These are phyloP conservation scores for Melipona quadrifasciata DNA, from an alignment of 1,140 invertebrate species.

Conservation along the genomic window DNA sequence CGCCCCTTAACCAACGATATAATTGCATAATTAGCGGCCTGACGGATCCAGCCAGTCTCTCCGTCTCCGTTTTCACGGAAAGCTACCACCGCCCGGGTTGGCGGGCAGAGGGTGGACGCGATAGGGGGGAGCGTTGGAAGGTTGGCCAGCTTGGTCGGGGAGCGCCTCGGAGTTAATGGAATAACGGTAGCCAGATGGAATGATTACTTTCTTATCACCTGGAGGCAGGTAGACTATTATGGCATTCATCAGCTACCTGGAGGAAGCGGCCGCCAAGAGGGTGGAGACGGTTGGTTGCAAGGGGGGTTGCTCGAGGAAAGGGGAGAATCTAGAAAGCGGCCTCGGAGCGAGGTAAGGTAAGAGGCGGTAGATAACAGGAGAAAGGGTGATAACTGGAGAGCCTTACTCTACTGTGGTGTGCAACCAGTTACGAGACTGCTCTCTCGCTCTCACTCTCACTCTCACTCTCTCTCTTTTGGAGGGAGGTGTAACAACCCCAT, in stretches of 20 bases:
- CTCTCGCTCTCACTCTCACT: background rate
- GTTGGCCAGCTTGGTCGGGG: no score
- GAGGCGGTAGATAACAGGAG: slow-evolving; percentile 52
- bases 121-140: no score
- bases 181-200: slow-evolving; percentile 69
- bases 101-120: no score
- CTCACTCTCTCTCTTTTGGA: background rate
- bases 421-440: slow-evolving; percentile 55
- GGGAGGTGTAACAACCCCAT: slow-evolving; percentile 71
- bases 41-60: slow-evolving; percentile 11
- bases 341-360: slow-evolving; percentile 19
- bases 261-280: background rate
- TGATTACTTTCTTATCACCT: slow-evolving; percentile 74
- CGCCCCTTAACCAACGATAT: slow-evolving; percentile 12
- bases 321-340: background rate
- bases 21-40: slow-evolving; percentile 60
- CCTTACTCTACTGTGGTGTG: slow-evolving; percentile 33
- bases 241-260: slow-evolving; percentile 66
- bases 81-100: background rate
- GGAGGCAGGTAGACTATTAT: slow-evolving; percentile 67
- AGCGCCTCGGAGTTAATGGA: slow-evolving; percentile 58
- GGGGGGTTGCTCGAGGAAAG: background rate
- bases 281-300: background rate
- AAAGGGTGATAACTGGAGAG: slow-evolving; percentile 52
- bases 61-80: background rate